A percentile compares a stretch with the other conserved stretches of the same genome.
Conservation (phyloP, 1,140 invertebrate genomes). For the Adelges cooleyi region DNA sequence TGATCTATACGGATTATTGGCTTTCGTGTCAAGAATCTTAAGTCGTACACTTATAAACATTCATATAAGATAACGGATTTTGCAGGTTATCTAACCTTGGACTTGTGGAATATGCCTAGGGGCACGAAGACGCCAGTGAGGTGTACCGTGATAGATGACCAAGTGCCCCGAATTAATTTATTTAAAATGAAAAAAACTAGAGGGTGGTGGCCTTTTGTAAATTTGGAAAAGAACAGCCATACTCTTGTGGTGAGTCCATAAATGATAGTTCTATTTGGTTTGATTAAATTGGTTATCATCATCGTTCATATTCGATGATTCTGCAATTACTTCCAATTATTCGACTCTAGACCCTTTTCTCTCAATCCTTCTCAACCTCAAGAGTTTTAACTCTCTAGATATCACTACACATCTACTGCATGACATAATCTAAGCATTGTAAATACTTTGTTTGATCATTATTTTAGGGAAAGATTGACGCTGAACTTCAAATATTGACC, state of each 20-base stretch:
- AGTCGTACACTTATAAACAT: not conserved
- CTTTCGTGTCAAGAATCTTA: not conserved
- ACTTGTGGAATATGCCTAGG: constrained; percentile 47
- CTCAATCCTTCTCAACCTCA: not conserved
- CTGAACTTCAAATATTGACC: constrained; percentile 48
- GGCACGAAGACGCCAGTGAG: constrained; percentile 46
- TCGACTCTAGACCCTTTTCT: not conserved
- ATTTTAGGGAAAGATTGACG: constrained; percentile 48
- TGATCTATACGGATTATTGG: too few species aligned
- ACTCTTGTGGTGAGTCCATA: not conserved
- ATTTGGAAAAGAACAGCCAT: constrained; percentile 35
- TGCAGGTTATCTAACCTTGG: constrained; percentile 45
- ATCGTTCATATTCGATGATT: not conserved
- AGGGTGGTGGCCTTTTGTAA: constrained; percentile 74
- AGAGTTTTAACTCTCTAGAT: not conserved
- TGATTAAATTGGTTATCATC: not conserved
- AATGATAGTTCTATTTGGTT: too few species aligned
- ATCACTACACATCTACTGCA: not conserved
- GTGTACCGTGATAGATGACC: constrained; percentile 48
- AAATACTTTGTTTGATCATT: not conserved
- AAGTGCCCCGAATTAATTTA: constrained; percentile 56
- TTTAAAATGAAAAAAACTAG: constrained; percentile 58
- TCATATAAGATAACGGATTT: not conserved
- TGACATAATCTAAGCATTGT: not conserved
- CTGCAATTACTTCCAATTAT: too few species aligned